Evolutionary conservation across 2,797 vertebrate genomes (phyloP).

Genomic region (Hypotaenidia philippensis): DNA sequence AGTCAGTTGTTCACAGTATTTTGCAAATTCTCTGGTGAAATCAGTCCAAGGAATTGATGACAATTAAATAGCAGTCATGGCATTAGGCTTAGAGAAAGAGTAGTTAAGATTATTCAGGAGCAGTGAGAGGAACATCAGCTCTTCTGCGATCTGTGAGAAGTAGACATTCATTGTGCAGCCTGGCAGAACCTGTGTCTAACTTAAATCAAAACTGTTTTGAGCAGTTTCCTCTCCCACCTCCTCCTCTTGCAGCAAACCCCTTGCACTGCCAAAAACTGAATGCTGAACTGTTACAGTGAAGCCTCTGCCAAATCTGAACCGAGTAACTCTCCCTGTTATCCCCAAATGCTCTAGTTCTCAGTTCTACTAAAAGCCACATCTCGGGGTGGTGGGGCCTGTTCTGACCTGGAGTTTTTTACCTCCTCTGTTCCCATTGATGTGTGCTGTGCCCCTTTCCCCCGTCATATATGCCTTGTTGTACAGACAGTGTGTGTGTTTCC

Average conservation of each 20-base stretch:
- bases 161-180: background rate
- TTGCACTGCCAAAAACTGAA: background rate
- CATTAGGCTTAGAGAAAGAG: background rate
- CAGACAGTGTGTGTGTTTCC: background rate
- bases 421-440: fast-evolving
- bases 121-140: background rate
- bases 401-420: background rate
- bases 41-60: background rate
- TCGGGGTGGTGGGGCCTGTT: background rate
- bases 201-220: background rate
- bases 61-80: background rate
- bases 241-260: background rate
- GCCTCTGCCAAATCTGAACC: background rate
- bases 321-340: background rate
- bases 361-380: background rate
- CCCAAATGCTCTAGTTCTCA: background rate
- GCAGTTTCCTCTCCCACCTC: background rate
- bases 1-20: background rate
- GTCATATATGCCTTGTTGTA: fast-evolving
- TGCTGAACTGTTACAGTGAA: background rate
- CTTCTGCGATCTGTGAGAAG: background rate
- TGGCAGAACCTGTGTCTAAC: background rate
- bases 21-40: background rate
- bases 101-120: background rate
- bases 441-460: background rate